Percentiles rank a stretch among this genome's conserved stretches.
phyloP scores from a whole-genome alignment of 2,888 invertebrate species.

The Andricus curvator region DNA sequence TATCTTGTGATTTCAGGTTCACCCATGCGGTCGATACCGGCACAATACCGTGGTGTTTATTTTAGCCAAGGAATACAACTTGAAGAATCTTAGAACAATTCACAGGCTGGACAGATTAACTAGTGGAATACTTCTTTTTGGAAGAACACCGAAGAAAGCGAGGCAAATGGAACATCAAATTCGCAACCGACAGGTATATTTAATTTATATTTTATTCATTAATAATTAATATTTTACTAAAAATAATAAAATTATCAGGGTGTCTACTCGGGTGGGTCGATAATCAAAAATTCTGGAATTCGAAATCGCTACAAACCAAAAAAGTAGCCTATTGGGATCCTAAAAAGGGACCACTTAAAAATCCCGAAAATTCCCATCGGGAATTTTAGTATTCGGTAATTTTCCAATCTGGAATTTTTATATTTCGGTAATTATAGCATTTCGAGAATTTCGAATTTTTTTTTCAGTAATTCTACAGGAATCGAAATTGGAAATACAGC shows the following conservation, averaged over 20 bases:
- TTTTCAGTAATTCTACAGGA: too few relatives aligned
- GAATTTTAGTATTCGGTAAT: too few relatives aligned
- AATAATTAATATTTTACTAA: neutral
- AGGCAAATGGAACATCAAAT: slow-evolving; percentile 97
- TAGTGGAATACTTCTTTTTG: slow-evolving; percentile 95
- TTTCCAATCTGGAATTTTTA: too few relatives aligned
- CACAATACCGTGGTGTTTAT: slow-evolving; percentile 98
- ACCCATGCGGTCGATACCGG: slow-evolving; percentile 98
- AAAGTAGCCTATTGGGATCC: too few relatives aligned
- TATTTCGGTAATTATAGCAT: too few relatives aligned
- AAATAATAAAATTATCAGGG: neutral
- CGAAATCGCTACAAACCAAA: too few relatives aligned
- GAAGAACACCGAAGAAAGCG: slow-evolving; percentile 95
- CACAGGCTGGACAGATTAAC: slow-evolving; percentile 98
- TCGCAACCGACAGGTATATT: slow-evolving; percentile 85
- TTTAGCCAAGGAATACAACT: slow-evolving; percentile 96
- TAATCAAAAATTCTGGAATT: too few relatives aligned
- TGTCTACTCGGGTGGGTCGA: too few relatives aligned
- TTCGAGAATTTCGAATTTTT: too few relatives aligned
- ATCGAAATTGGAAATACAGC: too few relatives aligned
- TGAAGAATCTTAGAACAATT: slow-evolving; percentile 95
- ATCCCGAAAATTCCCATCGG: too few relatives aligned
- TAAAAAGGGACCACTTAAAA: too few relatives aligned
- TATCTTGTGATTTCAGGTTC: slow-evolving; percentile 84
- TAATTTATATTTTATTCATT: neutral